These are phyloP conservation scores for Adelosebastes latens DNA, from an alignment of 2,797 vertebrate species.

Conservation along the genomic window DNA sequence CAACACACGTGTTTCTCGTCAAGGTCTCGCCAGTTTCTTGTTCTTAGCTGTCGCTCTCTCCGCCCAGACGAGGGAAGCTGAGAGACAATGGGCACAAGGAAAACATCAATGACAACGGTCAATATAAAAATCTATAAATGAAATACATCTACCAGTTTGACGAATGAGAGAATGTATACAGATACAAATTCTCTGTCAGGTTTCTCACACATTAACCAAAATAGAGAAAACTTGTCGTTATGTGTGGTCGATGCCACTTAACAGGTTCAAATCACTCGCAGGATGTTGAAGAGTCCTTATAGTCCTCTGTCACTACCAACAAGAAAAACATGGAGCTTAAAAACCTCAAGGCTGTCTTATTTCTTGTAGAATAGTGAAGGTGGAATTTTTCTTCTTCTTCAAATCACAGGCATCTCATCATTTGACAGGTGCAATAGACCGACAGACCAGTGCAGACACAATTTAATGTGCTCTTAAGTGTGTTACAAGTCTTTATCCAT, in stretches of 20 bases:
- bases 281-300: background rate
- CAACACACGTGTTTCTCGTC: background rate
- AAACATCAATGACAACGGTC: background rate
- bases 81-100: background rate
- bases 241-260: background rate
- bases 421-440: background rate
- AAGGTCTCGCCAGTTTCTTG: background rate
- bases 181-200: background rate
- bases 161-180: background rate
- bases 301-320: background rate
- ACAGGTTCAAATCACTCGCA: background rate
- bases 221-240: background rate
- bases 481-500: background rate
- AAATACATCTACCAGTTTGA: background rate
- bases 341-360: slow-evolving; percentile 12
- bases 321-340: background rate
- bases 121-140: background rate
- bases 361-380: background rate
- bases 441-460: background rate
- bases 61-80: background rate
- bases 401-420: background rate
- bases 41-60: background rate
- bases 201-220: background rate
- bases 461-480: background rate
- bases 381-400: background rate